Evolutionary conservation across 2,888 invertebrate species (phyloP).

Genomic region (Lapara coniferarum): DNA sequence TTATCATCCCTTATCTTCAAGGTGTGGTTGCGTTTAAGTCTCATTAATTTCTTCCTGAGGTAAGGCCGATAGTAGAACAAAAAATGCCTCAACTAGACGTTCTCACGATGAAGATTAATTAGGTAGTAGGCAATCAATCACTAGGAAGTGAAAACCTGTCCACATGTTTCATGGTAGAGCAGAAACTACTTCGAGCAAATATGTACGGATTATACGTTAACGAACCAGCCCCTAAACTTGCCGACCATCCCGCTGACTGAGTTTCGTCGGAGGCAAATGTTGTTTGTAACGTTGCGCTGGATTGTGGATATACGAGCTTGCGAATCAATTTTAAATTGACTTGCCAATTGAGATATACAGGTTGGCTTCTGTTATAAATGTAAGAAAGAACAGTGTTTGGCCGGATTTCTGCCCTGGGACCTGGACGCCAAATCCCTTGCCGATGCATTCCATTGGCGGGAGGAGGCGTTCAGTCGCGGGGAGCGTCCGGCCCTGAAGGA

Average conservation of each 20-base stretch:
- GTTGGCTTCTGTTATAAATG: background rate
- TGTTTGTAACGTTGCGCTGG: conserved; percentile 19
- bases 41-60: background rate
- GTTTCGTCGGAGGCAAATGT: conserved; percentile 18
- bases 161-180: conserved; percentile 18
- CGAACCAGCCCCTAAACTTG: conserved; percentile 15
- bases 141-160: conserved; percentile 16
- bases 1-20: background rate
- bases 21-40: background rate
- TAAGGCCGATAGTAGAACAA: background rate
- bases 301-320: conserved; percentile 4
- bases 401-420: too few relatives aligned
- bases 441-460: too few relatives aligned
- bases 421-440: too few relatives aligned
- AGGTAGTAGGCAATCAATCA: conserved; percentile 16
- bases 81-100: conserved; percentile 3
- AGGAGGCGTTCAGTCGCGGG: too few relatives aligned
- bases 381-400: too few relatives aligned
- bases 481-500: too few relatives aligned
- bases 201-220: conserved; percentile 8
- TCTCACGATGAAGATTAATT: conserved; percentile 19
- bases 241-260: conserved; percentile 5
- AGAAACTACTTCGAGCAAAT: conserved; percentile 19
- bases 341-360: background rate
- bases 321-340: conserved; percentile 14